These are phyloP conservation scores for Esox niger DNA, from an alignment of 2,113 vertebrate genomes.

Conservation along the genomic window DNA sequence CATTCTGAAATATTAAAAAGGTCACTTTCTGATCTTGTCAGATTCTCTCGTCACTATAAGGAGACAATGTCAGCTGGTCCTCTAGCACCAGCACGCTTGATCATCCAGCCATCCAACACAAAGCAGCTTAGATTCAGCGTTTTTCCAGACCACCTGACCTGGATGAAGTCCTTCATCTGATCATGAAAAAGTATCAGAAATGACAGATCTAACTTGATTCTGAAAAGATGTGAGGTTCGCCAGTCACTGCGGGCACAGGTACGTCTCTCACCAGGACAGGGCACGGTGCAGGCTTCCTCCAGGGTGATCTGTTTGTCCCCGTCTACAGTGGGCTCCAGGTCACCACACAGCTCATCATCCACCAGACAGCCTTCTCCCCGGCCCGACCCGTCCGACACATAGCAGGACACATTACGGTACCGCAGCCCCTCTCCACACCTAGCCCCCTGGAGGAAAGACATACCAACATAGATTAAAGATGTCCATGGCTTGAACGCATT, in stretches of 20 bases:
- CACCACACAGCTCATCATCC: slow-evolving; percentile 90
- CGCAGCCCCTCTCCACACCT: slow-evolving; percentile 89
- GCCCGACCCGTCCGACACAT: slow-evolving; percentile 84
- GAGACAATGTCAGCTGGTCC: not conserved
- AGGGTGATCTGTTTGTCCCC: slow-evolving; percentile 79
- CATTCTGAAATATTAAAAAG: not conserved
- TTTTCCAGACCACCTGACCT: too few species aligned
- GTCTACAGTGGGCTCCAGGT: slow-evolving; percentile 82
- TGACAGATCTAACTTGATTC: too few species aligned
- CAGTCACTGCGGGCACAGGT: too few species aligned
- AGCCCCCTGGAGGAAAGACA: slow-evolving; percentile 65
- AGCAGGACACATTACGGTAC: slow-evolving; percentile 89
- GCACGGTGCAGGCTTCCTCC: slow-evolving; percentile 86
- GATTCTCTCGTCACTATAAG: not conserved
- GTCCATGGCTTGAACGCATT: too few species aligned
- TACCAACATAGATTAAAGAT: not conserved
- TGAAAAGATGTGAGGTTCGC: not conserved
- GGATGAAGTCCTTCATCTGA: too few species aligned
- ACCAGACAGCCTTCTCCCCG: slow-evolving; percentile 78
- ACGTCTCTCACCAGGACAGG: slow-evolving; percentile 87
- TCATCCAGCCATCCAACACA: not conserved
- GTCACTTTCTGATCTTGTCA: not conserved
- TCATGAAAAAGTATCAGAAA: too few species aligned
- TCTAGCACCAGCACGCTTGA: not conserved
- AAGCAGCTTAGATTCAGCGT: too few species aligned